phyloP scores from a whole-genome alignment of 2,888 invertebrate species.

The Limnephilus lunatus region DNA sequence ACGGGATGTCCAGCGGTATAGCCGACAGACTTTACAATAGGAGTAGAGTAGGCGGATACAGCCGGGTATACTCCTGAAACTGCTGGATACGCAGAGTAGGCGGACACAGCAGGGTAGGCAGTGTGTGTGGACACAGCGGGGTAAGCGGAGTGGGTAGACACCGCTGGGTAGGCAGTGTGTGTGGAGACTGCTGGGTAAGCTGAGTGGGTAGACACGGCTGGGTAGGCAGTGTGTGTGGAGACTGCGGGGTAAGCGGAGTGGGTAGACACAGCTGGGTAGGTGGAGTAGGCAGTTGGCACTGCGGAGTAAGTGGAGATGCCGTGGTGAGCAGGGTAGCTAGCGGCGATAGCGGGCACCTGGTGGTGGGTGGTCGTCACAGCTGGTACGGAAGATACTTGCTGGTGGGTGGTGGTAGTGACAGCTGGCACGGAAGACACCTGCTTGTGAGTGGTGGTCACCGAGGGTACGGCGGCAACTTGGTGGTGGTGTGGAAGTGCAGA shows the following conservation, averaged over 20 bases:
- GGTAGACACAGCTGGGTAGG: constrained; percentile 69
- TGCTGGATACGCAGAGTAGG: constrained; percentile 68
- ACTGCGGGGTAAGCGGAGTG: constrained; percentile 69
- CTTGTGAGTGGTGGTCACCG: neutral
- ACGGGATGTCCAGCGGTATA: constrained; percentile 66
- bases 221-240: constrained; percentile 58
- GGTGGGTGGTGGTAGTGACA: neutral
- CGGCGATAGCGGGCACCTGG: constrained; percentile 45
- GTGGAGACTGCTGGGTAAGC: constrained; percentile 65
- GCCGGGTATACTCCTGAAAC: constrained; percentile 68
- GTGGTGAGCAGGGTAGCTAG: constrained; percentile 41
- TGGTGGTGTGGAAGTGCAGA: neutral
- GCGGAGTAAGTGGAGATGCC: constrained; percentile 62
- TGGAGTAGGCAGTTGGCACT: constrained; percentile 53
- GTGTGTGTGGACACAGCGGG: constrained; percentile 69
- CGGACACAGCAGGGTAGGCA: constrained; percentile 65
- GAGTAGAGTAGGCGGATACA: constrained; percentile 65
- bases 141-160: constrained; percentile 69
- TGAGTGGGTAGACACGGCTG: constrained; percentile 67
- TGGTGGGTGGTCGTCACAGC: constrained; percentile 61
- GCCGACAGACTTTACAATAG: constrained; percentile 52
- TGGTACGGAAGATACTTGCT: constrained; percentile 41
- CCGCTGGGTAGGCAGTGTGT: no score
- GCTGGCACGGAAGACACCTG: neutral
- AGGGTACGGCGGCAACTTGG: neutral